Evolutionary conservation across 2,113 vertebrate genomes (phyloP), one percentile per base, ranked within the genome.

Genomic region (Chelonoidis abingdonii): DNA sequence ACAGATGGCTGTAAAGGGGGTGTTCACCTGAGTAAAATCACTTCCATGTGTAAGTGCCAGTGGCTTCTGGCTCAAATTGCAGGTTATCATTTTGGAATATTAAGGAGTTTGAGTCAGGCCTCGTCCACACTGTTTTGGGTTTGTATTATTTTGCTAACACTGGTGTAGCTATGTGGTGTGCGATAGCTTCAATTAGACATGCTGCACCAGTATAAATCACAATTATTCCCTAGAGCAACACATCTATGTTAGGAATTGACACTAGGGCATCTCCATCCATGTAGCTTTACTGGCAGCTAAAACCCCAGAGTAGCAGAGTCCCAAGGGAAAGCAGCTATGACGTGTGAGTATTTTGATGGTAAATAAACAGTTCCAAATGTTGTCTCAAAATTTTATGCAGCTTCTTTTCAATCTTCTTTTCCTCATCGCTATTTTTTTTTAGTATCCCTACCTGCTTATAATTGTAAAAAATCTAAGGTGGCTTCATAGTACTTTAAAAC

Each of bases 151-250:
- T 69, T 69, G 35, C 17, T n/a, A 69, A 19, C 65, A 38, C 65
- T n/a, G 19, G 1, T 14, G 0, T 38, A 90, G 10, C 5, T 0
- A 1, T 59, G n/a, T 47, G 3, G n/a, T 47, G 3, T 80, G 80
- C 50, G 86, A 86, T n/a, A 1, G n/a, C 22, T 50, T 79, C 47
- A 17, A 16, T 47, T 31, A 47, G n/a, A 25, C 21, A 0, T 14
- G 14, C 41, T 17, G 21, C 38, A 38, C 53, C 56, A 38, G 72
- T 13, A 12, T 24, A 59, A 57, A 79, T 6, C 1, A 0, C 11
- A 1, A 0, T 79, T 6, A 2, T 2, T 17, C 47, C 1, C 41
- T 0, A 1, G 25, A 9, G 47, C n/a, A 5, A 13, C 0, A 0
- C 0, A 0, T 35, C 31, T 0, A 0, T 80, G 19, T 29, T 53